Conservation (phyloP, 2,113 vertebrate species). For the Cercopithecus mona region DNA sequence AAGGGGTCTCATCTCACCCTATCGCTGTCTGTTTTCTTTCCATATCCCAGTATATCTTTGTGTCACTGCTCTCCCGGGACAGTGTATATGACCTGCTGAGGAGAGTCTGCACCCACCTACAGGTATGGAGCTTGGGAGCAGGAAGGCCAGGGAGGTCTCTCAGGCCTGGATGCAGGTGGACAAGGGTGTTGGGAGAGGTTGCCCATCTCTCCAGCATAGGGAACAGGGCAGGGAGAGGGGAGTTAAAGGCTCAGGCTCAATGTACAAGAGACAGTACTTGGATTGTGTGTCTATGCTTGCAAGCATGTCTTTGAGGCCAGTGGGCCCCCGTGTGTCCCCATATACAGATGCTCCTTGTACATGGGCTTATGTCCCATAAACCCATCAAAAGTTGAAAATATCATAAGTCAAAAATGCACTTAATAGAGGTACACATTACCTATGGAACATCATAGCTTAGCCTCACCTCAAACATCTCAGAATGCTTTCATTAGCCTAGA, state of each 20-base stretch:
- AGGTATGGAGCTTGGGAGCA: conserved; percentile 83
- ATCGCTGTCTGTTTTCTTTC: background rate
- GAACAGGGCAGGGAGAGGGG: background rate
- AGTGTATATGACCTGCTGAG: conserved; percentile 94
- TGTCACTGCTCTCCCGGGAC: conserved; percentile 96
- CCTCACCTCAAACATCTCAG: background rate
- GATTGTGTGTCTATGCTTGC: background rate
- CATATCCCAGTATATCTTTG: conserved; percentile 91
- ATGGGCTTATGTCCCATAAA: background rate
- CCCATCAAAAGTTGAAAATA: background rate
- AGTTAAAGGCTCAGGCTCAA: background rate
- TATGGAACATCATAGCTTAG: background rate
- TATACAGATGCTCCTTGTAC: background rate
- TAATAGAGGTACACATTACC: background rate
- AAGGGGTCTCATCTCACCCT: background rate
- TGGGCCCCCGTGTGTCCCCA: background rate
- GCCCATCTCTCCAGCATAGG: background rate
- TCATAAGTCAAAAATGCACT: background rate
- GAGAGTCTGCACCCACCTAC: conserved; percentile 95
- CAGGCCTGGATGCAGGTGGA: background rate
- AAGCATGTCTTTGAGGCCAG: background rate
- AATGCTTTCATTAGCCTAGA: background rate
- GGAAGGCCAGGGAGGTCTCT: background rate
- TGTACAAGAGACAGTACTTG: background rate
- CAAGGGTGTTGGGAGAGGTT: background rate